Evolutionary conservation across 1,140 invertebrate species (phyloP).

Genomic region (Orussus abietinus): DNA sequence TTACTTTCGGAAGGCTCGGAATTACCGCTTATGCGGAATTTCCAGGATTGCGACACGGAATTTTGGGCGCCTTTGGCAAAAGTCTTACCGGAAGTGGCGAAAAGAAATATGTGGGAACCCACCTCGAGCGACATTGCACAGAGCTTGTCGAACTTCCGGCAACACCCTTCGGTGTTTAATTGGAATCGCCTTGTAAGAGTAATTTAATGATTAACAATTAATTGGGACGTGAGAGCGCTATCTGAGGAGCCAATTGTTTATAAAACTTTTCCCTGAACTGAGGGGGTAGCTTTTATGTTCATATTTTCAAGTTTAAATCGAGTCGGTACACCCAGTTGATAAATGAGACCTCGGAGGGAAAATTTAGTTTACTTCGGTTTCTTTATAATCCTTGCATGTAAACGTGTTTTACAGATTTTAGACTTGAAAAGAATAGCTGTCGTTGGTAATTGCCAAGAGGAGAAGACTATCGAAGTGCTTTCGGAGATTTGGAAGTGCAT

Average conservation of each 20-base stretch:
- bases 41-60: conserved; percentile 23
- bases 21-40: conserved; percentile 20
- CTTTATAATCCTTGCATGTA: conserved; percentile 1
- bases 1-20: conserved; percentile 30
- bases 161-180: conserved; percentile 24
- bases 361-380: not conserved
- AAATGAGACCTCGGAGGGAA: conserved; percentile 1
- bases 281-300: conserved; percentile 6
- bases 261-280: conserved; percentile 11
- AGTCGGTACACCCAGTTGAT: not conserved
- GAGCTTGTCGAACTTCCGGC: conserved; percentile 21
- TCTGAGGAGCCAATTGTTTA: conserved; percentile 5
- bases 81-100: conserved; percentile 19
- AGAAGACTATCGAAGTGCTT: conserved; percentile 19
- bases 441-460: conserved; percentile 19
- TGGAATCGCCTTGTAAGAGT: conserved; percentile 36
- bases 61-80: conserved; percentile 15
- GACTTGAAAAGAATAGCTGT: conserved; percentile 25
- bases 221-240: conserved; percentile 14
- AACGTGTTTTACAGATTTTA: conserved; percentile 1
- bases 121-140: conserved; percentile 14
- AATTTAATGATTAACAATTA: conserved; percentile 4
- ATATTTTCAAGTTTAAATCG: conserved; percentile 2
- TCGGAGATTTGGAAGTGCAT: conserved; percentile 34
- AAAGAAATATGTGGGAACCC: conserved; percentile 16